Conservation (phyloP, 2,888 invertebrate species). For the Mesoligia furuncula region DNA sequence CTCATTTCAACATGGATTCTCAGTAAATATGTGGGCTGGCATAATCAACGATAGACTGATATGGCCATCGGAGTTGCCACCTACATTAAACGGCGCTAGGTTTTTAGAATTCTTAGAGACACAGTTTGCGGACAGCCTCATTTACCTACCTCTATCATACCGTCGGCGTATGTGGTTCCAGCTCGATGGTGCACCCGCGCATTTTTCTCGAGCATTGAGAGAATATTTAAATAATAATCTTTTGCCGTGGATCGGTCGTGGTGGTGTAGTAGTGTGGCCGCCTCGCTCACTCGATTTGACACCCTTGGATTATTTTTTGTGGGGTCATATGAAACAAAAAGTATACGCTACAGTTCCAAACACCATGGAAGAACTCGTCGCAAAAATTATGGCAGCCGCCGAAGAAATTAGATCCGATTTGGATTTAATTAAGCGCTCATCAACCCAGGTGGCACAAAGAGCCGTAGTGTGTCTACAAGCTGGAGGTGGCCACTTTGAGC, state of each 20-base stretch:
- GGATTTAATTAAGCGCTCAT: not conserved
- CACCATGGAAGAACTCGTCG: conserved; percentile 1
- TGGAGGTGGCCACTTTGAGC: too few species aligned
- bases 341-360: not conserved
- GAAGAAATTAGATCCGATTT: not conserved
- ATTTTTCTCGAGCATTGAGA: conserved; percentile 2
- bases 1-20: too few species aligned
- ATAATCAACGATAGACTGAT: too few species aligned
- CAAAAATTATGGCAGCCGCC: not conserved
- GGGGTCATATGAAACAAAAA: not conserved
- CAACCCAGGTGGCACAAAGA: not conserved
- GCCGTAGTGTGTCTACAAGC: too few species aligned
- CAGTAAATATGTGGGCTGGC: too few species aligned
- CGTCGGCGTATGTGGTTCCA: conserved; percentile 3
- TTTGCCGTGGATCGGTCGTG: not conserved
- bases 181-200: conserved; percentile 2
- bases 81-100: too few species aligned
- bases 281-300: conserved; percentile 2
- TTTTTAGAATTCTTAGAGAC: too few species aligned
- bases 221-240: not conserved
- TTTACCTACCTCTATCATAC: not conserved
- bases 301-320: not conserved
- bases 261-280: not conserved
- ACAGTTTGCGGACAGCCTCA: too few species aligned
- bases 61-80: too few species aligned